Evolutionary conservation across 2,113 vertebrate genomes (phyloP).

Genomic region (Onychorhynchus coronatus): DNA sequence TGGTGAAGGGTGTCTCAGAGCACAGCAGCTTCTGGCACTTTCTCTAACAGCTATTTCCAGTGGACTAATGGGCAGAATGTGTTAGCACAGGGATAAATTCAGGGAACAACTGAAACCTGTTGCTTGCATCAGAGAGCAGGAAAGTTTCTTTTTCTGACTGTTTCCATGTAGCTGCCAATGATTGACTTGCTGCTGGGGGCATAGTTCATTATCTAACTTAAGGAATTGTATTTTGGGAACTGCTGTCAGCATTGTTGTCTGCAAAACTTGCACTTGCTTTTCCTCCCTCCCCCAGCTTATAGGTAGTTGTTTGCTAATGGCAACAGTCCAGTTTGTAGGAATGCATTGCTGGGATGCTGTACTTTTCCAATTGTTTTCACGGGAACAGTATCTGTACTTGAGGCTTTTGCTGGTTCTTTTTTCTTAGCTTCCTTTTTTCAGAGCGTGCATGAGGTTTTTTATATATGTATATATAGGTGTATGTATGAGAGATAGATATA

Average conservation of each 20-base stretch:
- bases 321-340: background rate
- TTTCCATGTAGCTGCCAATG: background rate
- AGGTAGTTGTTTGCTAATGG: background rate
- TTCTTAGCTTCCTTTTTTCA: background rate
- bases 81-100: background rate
- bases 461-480: rapidly evolving
- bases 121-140: background rate
- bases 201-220: background rate
- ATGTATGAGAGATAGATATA: background rate
- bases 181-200: background rate
- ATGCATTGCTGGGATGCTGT: slow-evolving; percentile 1
- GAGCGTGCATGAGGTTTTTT: background rate
- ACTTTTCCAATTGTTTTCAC: slow-evolving; percentile 5
- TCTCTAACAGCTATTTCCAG: background rate
- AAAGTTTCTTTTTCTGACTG: background rate
- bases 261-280: background rate
- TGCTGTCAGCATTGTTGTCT: background rate
- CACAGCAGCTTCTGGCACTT: background rate
- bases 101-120: background rate
- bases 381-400: background rate
- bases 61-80: background rate
- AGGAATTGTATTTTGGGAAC: slow-evolving; percentile 14
- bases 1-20: background rate
- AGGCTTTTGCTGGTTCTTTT: background rate
- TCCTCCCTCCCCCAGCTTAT: background rate